These are phyloP conservation scores for Antheraea assamensis DNA, from an alignment of 2,888 invertebrate species.

Conservation along the genomic window DNA sequence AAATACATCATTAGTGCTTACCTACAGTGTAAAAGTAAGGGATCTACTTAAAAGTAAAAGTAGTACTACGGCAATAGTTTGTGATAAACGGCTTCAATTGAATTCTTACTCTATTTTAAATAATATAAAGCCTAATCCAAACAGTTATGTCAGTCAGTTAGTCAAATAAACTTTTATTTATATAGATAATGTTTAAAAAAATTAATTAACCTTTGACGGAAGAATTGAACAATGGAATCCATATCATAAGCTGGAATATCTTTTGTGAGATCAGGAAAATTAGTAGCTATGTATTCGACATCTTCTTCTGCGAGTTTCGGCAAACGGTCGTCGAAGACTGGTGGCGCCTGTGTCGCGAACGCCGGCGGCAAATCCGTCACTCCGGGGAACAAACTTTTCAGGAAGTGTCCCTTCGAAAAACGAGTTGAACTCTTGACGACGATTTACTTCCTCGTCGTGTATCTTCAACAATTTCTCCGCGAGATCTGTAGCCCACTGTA, in stretches of 20 bases:
- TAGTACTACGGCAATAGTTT: too few species aligned
- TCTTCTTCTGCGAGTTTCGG: constrained; percentile 84
- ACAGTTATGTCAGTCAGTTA: too few species aligned
- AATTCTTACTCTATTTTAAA: too few species aligned
- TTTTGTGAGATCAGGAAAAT: constrained; percentile 86
- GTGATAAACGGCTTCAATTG: too few species aligned
- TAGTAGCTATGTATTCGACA: constrained; percentile 83
- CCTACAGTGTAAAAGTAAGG: too few species aligned
- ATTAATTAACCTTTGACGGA: constrained; percentile 80
- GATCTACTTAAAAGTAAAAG: too few species aligned
- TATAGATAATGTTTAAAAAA: background rate
- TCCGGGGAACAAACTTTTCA: constrained; percentile 94
- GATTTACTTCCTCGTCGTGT: constrained; percentile 91
- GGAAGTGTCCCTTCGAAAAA: constrained; percentile 92
- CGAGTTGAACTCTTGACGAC: constrained; percentile 89
- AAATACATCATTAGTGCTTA: too few species aligned
- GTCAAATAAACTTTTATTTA: too few species aligned
- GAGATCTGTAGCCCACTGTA: constrained; percentile 91
- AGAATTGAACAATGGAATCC: constrained; percentile 87
- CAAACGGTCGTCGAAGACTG: constrained; percentile 87
- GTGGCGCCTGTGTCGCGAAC: constrained; percentile 91
- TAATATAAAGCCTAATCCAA: too few species aligned
- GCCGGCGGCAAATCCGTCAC: constrained; percentile 92
- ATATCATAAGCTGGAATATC: constrained; percentile 87
- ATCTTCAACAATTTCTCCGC: constrained; percentile 90